Percentiles rank a stretch among this genome's conserved stretches.
These are phyloP conservation scores for Alectoris magna DNA, from an alignment of 2,797 vertebrate species.

Conservation along the genomic window DNA sequence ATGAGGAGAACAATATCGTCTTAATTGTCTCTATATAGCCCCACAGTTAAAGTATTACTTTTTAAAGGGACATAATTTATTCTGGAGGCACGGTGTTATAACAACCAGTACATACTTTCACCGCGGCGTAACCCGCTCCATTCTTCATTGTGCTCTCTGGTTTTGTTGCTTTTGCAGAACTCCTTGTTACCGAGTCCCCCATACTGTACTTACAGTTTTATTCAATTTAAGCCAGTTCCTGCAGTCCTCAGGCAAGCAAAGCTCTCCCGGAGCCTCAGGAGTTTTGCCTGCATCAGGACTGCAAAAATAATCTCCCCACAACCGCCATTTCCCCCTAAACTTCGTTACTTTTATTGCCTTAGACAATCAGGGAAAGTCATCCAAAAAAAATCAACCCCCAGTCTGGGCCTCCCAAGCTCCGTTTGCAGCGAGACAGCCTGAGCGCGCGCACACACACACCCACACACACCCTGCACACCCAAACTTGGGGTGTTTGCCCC, in stretches of 20 bases:
- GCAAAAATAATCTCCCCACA: conserved; percentile 29
- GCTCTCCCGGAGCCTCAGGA: conserved; percentile 20
- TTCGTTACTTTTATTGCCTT: conserved; percentile 60
- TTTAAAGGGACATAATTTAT: conserved; percentile 76
- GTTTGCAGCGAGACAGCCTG: conserved; percentile 19
- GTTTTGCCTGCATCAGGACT: conserved; percentile 21
- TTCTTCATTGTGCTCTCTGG: conserved; percentile 66
- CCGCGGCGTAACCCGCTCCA: conserved; percentile 64
- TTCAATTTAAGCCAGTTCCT: conserved; percentile 69
- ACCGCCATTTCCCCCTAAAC: neutral
- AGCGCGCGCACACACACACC: neutral
- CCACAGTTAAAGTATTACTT: conserved; percentile 72
- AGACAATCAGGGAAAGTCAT: conserved; percentile 61
- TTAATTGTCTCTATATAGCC: conserved; percentile 72
- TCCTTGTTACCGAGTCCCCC: conserved; percentile 51
- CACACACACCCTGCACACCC: neutral
- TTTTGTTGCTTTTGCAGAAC: conserved; percentile 71
- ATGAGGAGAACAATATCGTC: conserved; percentile 69
- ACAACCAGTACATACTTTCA: conserved; percentile 68
- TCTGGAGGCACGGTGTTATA: conserved; percentile 65
- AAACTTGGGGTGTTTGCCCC: neutral
- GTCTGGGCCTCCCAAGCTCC: conserved; percentile 51
- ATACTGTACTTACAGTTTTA: conserved; percentile 72
- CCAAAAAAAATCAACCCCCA: conserved; percentile 62
- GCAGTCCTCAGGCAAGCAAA: conserved; percentile 18